Base-by-base conservation (phyloP, 2,888 invertebrate species). In the Pocota personata region DNA sequence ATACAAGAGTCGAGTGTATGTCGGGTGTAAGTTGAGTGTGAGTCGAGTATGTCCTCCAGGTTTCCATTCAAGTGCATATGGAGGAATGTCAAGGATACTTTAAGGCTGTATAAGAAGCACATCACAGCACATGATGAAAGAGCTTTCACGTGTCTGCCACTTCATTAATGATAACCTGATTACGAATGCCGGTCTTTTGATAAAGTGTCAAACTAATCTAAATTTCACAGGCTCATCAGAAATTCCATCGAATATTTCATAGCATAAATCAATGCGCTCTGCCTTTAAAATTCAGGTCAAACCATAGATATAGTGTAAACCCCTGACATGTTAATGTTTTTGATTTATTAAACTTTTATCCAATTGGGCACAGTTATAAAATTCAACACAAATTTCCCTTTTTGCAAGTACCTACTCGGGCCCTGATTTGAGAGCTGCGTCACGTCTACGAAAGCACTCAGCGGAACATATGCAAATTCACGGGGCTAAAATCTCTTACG, bases 11-110 rank as follows among this genome's bases (percentile, higher is more conserved):
- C 62, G 35, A 57, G 40, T 52, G 30, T 40, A 16, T 57, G 27
- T 32, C 14, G 16, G 21, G 43, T 64, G 50, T 16, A 24, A 72
- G 72, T 57, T 14, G 46, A 79, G 64, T 64, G 43, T 46, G 43
- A 84, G 80, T 79, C 80, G 40, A 76, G 75, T 37, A 52, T 66
- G 77, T 86, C 82, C 82, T 82, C 71, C 32, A 72, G 57, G 72
- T 77, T 82, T 86, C 46, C 72, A 62, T 77, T 86, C 82, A 86
- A 86, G 76, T 58, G 86, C 86, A 86, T 35, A 46, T 71, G 60
- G 30, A 71, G 75, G 64, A 86, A 86, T 82, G 86, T 82, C 86
- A 86, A 86, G 86, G 86, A 82, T 82, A 72, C 30, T 76, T 77
- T 62, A 52, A 75, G 62, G 52, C 71, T 62, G 50, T 24, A 69